phyloP scores from a whole-genome alignment of 2,797 vertebrate genomes.

The Chelmon rostratus region DNA sequence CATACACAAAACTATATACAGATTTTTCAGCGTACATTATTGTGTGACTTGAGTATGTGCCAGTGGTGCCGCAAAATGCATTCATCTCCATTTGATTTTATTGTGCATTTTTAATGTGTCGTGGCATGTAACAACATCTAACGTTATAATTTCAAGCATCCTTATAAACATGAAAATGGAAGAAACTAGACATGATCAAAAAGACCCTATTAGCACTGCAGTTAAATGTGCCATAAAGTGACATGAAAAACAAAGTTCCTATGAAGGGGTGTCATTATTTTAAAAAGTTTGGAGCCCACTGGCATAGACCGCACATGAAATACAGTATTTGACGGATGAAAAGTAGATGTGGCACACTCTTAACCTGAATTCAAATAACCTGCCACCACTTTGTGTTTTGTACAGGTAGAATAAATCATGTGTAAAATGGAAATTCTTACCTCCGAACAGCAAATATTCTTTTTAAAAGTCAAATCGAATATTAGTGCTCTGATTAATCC shows the following conservation, averaged over 20 bases:
- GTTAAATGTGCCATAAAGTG: background rate
- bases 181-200: background rate
- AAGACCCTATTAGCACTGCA: background rate
- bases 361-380: background rate
- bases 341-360: background rate
- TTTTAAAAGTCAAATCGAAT: constrained; percentile 14
- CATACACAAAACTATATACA: too few species aligned
- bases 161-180: background rate
- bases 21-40: too few species aligned
- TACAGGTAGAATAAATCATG: background rate
- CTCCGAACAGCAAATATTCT: background rate
- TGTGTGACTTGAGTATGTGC: too few species aligned
- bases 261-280: background rate
- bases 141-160: background rate
- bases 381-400: background rate
- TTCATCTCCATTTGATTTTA: too few species aligned
- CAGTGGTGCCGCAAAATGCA: too few species aligned
- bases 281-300: background rate
- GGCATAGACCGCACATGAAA: background rate
- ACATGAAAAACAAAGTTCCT: background rate
- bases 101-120: too few species aligned
- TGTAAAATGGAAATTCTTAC: background rate
- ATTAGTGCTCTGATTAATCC: constrained; percentile 11
- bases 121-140: too few species aligned
- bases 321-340: background rate